phyloP scores from a whole-genome alignment of 2,113 vertebrate species.

The Brachirus orientalis region DNA sequence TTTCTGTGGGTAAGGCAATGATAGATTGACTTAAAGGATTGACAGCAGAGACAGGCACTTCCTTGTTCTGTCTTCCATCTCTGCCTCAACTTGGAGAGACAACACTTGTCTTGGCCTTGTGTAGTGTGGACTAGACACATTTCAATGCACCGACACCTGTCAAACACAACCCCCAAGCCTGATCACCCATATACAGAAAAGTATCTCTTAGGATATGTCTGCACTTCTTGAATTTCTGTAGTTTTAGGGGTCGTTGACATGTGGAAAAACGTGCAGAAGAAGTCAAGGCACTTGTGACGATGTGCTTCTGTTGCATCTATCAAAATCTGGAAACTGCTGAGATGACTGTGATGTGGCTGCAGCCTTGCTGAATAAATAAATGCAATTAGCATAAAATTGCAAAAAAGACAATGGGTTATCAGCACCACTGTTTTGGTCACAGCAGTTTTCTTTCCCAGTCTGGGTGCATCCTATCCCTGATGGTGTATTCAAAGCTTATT shows the following conservation, averaged over 20 bases:
- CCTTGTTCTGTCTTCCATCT: slow-evolving; percentile 52
- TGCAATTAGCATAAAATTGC: no score
- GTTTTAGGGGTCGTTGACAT: neutral
- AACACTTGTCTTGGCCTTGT: slow-evolving; percentile 48
- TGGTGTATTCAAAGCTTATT: no score
- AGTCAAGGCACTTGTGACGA: no score
- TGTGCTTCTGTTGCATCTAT: no score
- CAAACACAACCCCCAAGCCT: slow-evolving; percentile 48
- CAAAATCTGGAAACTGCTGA: no score
- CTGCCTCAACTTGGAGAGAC: slow-evolving; percentile 49
- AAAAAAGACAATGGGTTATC: no score
- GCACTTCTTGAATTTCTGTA: slow-evolving; percentile 12
- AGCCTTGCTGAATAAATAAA: no score
- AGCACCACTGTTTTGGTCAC: no score
- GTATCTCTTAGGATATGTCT: slow-evolving; percentile 28
- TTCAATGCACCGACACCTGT: slow-evolving; percentile 53
- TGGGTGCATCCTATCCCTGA: no score
- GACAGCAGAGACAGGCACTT: slow-evolving; percentile 61
- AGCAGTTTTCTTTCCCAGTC: no score
- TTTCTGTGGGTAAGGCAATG: slow-evolving; percentile 21
- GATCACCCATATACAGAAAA: slow-evolving; percentile 1
- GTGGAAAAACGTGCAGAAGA: no score
- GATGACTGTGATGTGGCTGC: no score
- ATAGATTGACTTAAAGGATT: slow-evolving; percentile 52
- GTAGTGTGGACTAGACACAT: slow-evolving; percentile 50